Evolutionary conservation across 2,113 vertebrate genomes (phyloP), one percentile per base, ranked within the genome.

Genomic region (Bubalus kerabau): DNA sequence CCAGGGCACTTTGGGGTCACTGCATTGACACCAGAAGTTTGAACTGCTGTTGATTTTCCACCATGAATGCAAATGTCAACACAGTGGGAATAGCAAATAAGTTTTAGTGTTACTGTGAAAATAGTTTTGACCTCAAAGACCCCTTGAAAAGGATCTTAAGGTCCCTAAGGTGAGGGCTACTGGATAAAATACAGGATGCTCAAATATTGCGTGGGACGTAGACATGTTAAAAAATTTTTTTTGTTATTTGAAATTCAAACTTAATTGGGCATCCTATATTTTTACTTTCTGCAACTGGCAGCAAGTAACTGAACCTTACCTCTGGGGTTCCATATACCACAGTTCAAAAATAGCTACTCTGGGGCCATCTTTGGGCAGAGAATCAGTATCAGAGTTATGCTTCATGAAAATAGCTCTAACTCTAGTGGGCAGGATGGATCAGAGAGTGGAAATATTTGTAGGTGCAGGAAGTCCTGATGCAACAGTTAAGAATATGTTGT

Each of bases 201-300:
- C 93, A 92, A 90, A 48, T 90, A 86, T 57, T 91, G 14, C 12
- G 1, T 46, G 36, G 67, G 57, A 83, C 43, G 84, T 74, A 10
- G n/a, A 36, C 87, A 80, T n/a, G 93, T 50, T 83, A 87, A 95
- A 83, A 83, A 91, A 87, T 86, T 26, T 26, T 43, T 74, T 43
- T 92, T 16, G 57, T 98, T 96, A 90, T 80, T 85, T 91, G 78
- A 93, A 78, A 91, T 88, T 95, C 30, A 87, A 95, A 91, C 28
- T 36, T 80, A 87, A 74, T 48, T 84, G 28, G 54, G 26, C n/a
- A 82, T 93, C 62, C 54, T 90, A 9, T 85, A 60, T 85, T 95
- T 97, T 93, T 91, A 93, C 71, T 93, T 90, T 62, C 81, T 88
- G 59, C 43, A 89, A 82, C 32, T 87, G 60, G 56, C 76, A 95